Percentiles rank a stretch among this genome's conserved stretches.
These are phyloP conservation scores for Drosophila setifemur DNA, from an alignment of 1,140 invertebrate species.

Conservation along the genomic window DNA sequence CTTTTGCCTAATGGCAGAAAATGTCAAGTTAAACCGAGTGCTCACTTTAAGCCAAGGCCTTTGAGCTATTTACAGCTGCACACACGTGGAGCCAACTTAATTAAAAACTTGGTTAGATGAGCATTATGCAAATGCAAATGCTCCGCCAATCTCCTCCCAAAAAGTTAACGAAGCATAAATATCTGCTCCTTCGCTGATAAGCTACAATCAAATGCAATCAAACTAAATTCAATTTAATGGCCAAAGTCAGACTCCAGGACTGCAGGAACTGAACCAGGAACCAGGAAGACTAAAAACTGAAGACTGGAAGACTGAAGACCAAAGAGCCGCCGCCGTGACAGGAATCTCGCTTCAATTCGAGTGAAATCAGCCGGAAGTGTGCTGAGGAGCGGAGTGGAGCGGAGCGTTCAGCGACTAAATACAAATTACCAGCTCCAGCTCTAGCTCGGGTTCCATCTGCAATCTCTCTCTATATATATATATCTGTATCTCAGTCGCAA, in stretches of 20 bases:
- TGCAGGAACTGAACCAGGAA: no score
- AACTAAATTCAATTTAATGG: conserved; percentile 77
- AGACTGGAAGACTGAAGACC: conserved; percentile 28
- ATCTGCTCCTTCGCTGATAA: conserved; percentile 62
- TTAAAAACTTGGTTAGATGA: conserved; percentile 51
- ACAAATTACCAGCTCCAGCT: conserved; percentile 63
- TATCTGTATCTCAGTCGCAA: conserved; percentile 18
- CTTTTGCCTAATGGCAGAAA: conserved; percentile 53
- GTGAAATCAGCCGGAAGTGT: conserved; percentile 71
- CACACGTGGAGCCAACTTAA: conserved; percentile 31
- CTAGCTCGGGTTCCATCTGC: conserved; percentile 4
- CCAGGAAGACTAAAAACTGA: conserved; percentile 21
- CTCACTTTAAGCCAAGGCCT: conserved; percentile 51
- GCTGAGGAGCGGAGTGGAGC: conserved; percentile 24
- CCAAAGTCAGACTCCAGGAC: conserved; percentile 10
- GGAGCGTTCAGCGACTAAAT: conserved; percentile 54
- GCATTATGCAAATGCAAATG: conserved; percentile 66
- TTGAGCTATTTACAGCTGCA: conserved; percentile 41
- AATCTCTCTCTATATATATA: no score
- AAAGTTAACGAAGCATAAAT: conserved; percentile 78
- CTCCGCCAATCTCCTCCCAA: conserved; percentile 22
- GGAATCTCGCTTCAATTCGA: conserved; percentile 51
- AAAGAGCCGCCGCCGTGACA: conserved; percentile 12
- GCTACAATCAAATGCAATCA: conserved; percentile 80
- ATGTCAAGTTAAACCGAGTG: conserved; percentile 51